Conservation (phyloP, 2,113 vertebrate species). For the Erythrocercus mccallii region DNA sequence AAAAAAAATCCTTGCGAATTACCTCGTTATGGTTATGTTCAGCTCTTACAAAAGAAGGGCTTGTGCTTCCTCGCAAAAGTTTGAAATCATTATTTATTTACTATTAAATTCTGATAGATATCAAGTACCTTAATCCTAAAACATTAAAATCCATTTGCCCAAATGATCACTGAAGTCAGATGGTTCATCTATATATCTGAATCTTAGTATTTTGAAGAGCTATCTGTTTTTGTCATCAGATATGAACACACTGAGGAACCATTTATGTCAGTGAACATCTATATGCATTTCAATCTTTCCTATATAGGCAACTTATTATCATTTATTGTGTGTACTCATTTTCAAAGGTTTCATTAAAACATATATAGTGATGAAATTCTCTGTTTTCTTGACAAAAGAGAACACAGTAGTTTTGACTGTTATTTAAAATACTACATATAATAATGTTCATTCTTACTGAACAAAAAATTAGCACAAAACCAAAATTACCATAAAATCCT, state of each 20-base stretch:
- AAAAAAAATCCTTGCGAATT: not conserved
- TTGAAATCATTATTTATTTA: not conserved
- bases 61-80: not conserved
- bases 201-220: not conserved
- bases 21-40: not conserved
- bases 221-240: not conserved
- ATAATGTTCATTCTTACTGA: not conserved
- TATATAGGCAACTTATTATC: not conserved
- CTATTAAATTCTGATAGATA: not conserved
- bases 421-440: not conserved
- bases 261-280: not conserved
- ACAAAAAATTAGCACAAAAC: not conserved
- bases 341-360: not conserved
- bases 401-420: not conserved
- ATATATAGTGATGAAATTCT: not conserved
- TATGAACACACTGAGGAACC: not conserved
- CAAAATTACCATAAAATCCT: not conserved
- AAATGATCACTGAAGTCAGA: not conserved
- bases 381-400: not conserved
- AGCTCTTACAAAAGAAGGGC: not conserved
- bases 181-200: not conserved
- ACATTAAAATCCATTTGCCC: not conserved
- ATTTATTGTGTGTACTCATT: not conserved
- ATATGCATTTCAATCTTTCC: not conserved
- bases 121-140: not conserved